These are phyloP conservation scores for Emydoidea blandingii DNA, from an alignment of 2,797 vertebrate species.

Conservation along the genomic window DNA sequence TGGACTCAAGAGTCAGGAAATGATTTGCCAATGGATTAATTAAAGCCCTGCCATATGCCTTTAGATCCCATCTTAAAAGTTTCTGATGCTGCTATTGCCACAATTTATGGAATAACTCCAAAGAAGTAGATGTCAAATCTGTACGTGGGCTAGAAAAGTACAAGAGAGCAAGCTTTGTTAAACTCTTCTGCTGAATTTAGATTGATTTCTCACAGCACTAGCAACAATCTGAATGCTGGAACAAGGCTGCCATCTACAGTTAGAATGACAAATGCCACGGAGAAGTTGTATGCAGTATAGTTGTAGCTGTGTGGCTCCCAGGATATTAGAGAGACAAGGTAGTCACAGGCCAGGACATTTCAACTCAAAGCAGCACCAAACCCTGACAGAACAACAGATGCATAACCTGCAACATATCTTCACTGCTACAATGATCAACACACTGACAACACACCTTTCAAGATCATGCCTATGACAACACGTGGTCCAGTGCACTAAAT, in stretches of 20 bases:
- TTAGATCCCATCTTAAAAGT: constrained; percentile 13
- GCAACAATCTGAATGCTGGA: background rate
- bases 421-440: no score
- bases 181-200: constrained; percentile 44
- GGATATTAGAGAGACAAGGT: background rate
- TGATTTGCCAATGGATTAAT: constrained; percentile 37
- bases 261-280: background rate
- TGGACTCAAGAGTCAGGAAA: background rate
- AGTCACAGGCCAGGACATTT: no score
- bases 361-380: no score
- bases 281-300: background rate
- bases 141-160: constrained; percentile 35
- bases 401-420: no score
- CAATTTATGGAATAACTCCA: constrained; percentile 62
- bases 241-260: constrained; percentile 66
- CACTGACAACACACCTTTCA: no score
- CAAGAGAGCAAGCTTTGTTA: constrained; percentile 42
- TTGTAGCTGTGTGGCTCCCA: background rate
- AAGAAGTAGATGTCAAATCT: constrained; percentile 57
- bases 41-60: constrained; percentile 58
- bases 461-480: no score
- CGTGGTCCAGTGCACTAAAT: no score
- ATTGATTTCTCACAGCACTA: background rate
- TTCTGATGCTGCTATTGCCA: constrained; percentile 56
- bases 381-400: no score